Evolutionary conservation across 2,113 vertebrate genomes (phyloP), one percentile per base, ranked within the genome.

Genomic region (Platichthys stellatus): DNA sequence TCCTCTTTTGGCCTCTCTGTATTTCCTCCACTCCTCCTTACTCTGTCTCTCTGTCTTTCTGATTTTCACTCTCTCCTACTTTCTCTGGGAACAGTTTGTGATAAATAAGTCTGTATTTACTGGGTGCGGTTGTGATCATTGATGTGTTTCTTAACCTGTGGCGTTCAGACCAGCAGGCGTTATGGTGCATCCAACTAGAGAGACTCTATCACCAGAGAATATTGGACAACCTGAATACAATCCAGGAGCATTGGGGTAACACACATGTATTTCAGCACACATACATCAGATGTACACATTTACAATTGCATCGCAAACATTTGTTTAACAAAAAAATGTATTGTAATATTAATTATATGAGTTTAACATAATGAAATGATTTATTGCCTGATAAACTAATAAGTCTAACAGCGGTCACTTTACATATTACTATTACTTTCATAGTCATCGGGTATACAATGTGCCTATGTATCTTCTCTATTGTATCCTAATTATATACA

Each of bases 241-340:
- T 99, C 89, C 97, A 98, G 78, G 92, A 97, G 21, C 95, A 96
- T 35, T 99, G 97, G 97, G 97, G 98, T 99, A 90, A 92, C 7
- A 21, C 51, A 64, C 45, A 57, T n/a, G 17, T 23, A 43, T 20
- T 13, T 17, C 47, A 28, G 5, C 38, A 57, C 53, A 56, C 26
- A 14, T 9, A 14, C 20, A 13, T 21, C 59, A n/a, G 9, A 64
- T 15, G 3, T 62, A 40, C 9, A 14, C 10, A 58, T 21, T 26
- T 26, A 63, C 43, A 72, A n/a, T 26, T 13, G 0, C 45, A 56
- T 10, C 58, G 4, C 13, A 57, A 26, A 12, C n/a, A 38, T 38
- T 40, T n/a, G 2, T 78, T 9, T n/a, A 45, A 65, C 64, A 38
- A 59, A 31, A 31, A 54, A 31, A 53, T 20, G 26, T 38, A 7